Conservation (phyloP, 1,140 invertebrate species). For the Diachasmimorpha longicaudata region DNA sequence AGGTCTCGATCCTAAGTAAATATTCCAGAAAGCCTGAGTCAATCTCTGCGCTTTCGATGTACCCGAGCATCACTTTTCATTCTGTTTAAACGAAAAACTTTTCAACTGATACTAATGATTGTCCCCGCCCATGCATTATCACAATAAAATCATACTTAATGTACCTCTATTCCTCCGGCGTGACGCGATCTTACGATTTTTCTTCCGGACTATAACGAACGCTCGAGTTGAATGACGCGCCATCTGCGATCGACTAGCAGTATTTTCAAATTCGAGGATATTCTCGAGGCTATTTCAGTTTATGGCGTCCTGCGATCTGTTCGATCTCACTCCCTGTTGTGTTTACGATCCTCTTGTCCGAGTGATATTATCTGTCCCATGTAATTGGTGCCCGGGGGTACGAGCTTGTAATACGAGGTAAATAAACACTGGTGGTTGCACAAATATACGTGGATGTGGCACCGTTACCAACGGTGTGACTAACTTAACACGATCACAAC, state of each 20-base stretch:
- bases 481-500: neutral
- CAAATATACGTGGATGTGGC: neutral
- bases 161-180: neutral
- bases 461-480: neutral
- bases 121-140: no score
- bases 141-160: neutral
- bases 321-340: neutral
- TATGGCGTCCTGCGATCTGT: neutral
- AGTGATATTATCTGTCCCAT: neutral
- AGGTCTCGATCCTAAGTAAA: conserved; percentile 2
- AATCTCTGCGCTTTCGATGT: neutral
- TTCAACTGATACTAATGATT: no score
- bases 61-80: neutral
- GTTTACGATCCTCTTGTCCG: neutral
- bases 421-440: neutral
- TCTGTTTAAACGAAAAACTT: no score
- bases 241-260: neutral
- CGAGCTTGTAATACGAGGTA: neutral
- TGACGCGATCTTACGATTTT: neutral
- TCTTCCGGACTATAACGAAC: neutral
- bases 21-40: neutral
- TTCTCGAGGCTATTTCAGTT: neutral
- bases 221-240: neutral
- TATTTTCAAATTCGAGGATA: neutral
- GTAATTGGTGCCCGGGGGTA: neutral